These are phyloP conservation scores for Aythya baeri DNA, from an alignment of 2,113 vertebrate species.

Conservation along the genomic window DNA sequence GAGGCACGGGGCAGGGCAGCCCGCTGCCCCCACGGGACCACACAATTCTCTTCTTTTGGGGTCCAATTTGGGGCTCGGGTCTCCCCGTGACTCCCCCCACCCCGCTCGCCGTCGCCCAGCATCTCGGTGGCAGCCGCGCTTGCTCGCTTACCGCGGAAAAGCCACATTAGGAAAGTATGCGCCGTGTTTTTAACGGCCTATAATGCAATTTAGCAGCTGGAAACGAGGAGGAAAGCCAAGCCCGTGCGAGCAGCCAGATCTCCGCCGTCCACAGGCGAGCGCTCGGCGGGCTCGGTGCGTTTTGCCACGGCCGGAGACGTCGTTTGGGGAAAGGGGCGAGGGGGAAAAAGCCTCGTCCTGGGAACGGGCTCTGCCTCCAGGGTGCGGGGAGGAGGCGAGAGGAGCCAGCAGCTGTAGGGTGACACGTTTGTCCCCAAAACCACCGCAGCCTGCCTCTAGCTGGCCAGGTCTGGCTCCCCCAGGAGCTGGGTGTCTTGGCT, in stretches of 20 bases:
- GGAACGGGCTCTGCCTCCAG: not conserved
- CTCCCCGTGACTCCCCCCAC: not conserved
- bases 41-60: accelerated
- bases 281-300: not conserved
- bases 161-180: constrained; percentile 62
- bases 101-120: not conserved
- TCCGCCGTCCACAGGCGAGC: not conserved
- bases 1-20: not conserved
- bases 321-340: not conserved
- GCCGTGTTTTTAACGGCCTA: constrained; percentile 58
- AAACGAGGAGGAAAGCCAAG: constrained; percentile 22
- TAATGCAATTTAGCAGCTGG: constrained; percentile 64
- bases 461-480: not conserved
- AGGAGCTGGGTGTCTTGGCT: not conserved
- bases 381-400: not conserved
- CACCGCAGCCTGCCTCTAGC: not conserved
- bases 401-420: not conserved
- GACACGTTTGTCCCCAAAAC: not conserved
- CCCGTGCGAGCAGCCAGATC: not conserved
- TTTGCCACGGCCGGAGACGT: not conserved
- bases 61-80: not conserved
- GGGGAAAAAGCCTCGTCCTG: not conserved
- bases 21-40: accelerated
- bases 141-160: constrained; percentile 6
- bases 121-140: not conserved